phyloP scores from a whole-genome alignment of 2,888 invertebrate genomes.

The Rhagophthalmus giganteus region DNA sequence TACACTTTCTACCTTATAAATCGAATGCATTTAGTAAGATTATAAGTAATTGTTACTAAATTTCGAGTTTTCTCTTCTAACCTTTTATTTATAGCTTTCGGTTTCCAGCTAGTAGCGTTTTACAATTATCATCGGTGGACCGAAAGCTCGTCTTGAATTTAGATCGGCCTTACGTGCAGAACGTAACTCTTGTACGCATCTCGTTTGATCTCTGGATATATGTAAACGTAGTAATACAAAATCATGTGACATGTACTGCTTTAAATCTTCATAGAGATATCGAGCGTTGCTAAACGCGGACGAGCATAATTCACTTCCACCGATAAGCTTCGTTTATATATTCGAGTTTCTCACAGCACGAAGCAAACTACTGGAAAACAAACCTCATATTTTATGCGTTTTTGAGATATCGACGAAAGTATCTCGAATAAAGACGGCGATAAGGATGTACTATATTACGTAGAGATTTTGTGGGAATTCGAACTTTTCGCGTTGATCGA shows the following conservation, averaged over 20 bases:
- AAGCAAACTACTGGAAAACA: constrained; percentile 39
- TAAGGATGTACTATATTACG: not conserved
- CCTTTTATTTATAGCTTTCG: constrained; percentile 2
- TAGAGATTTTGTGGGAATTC: constrained; percentile 5
- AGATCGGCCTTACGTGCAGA: no score
- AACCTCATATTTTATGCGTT: constrained; percentile 32
- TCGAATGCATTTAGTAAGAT: constrained; percentile 3
- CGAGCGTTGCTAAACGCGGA: constrained; percentile 38
- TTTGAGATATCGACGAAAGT: not conserved
- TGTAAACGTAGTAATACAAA: constrained; percentile 28
- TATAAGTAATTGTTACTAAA: constrained; percentile 2
- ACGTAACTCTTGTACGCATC: constrained; percentile 24
- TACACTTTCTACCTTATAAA: constrained; percentile 10
- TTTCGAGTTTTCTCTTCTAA: not conserved
- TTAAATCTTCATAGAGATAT: constrained; percentile 38
- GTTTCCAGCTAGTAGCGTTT: no score
- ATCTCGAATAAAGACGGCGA: not conserved
- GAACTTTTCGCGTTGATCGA: not conserved
- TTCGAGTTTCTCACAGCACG: constrained; percentile 40
- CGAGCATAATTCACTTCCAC: constrained; percentile 38
- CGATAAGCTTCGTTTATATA: constrained; percentile 41
- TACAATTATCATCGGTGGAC: no score
- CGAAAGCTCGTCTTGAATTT: no score
- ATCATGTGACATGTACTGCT: constrained; percentile 32
- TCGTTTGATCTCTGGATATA: constrained; percentile 24